Percentiles rank a stretch among this genome's conserved stretches.
These are phyloP conservation scores for Epizoanthus fatuus DNA, from an alignment of 92 coral and sea anemone genomes.

Conservation along the genomic window DNA sequence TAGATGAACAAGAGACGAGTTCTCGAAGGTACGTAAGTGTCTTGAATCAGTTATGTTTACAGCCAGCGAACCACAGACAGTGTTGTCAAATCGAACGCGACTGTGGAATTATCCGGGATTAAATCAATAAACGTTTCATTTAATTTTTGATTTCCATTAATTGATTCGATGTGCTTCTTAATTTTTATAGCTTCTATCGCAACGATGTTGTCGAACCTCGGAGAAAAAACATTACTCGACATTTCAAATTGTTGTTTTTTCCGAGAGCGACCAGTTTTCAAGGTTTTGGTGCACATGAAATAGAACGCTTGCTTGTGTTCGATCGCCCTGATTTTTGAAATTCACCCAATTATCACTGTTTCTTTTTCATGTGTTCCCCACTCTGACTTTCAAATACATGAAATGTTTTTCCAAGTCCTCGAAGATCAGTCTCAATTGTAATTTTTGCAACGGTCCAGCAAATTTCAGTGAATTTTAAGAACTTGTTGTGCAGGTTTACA, in stretches of 20 bases:
- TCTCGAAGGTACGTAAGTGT: slow-evolving; percentile 22
- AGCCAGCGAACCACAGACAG: slow-evolving; percentile 12
- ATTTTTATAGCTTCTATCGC: background rate
- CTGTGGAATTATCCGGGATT: slow-evolving; percentile 17
- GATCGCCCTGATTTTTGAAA: background rate
- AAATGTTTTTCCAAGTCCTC: slow-evolving; percentile 4
- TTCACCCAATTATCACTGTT: background rate
- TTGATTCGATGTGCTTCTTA: slow-evolving; percentile 13
- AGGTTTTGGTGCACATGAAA: slow-evolving; percentile 11
- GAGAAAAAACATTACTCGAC: background rate
- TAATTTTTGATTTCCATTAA: background rate
- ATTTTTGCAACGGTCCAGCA: background rate
- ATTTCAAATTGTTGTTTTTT: slow-evolving; percentile 3
- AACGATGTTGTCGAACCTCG: background rate
- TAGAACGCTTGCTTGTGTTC: slow-evolving; percentile 13
- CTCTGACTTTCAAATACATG: background rate
- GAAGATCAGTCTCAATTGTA: slow-evolving; percentile 4
- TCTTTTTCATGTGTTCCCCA: slow-evolving; percentile 4
- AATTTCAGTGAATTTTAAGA: background rate
- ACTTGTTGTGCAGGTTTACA: background rate
- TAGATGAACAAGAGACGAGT: slow-evolving; percentile 12
- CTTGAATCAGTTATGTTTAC: slow-evolving; percentile 2
- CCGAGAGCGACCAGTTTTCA: slow-evolving; percentile 19
- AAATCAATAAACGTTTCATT: too few species aligned
- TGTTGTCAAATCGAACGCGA: slow-evolving; percentile 24